Base-by-base conservation (phyloP, 2,888 invertebrate genomes). In the Eueremaeus valkanovi region DNA sequence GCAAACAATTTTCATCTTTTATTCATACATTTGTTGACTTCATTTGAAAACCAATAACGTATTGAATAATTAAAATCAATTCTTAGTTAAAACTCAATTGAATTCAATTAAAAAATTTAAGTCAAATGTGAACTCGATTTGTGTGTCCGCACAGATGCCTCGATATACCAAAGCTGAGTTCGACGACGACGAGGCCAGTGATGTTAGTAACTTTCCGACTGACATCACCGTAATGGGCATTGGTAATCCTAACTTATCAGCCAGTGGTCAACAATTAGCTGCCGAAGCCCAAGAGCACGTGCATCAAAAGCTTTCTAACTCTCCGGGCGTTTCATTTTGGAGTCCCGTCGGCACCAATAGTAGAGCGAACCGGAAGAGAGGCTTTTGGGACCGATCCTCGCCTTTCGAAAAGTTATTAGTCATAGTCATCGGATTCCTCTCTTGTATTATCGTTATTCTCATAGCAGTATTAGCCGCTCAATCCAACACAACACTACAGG, bases 101-200 rank as follows among this genome's bases (percentile, higher is more conserved):
- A 36, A 8, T 36, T 36, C 11, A 36, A 36, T 36, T 11, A n/a
- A n/a, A 36, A 36, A 36, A 36, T 36, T 36, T 5, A 36, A 36
- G 36, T 36, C 11, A 16, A 51, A 51, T 24, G 21, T 16, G 21
- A 51, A 21, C 21, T 24, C 51, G 16, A 45, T 8, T 21, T 51
- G 21, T 24, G 3, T 61, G 13, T 29, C 31, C 31, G 2, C 13
- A 31, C 77, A 79, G 79, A 78, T 78, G 76, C 78, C 79, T 72
- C 76, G 78, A 16, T 81, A 81, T 73, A 80, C 79, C 42, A 76
- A 80, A 49, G 78, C 80, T 29, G 80, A 81, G 27, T 81, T 81
- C 72, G 80, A 80, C 68, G 80, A 79, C 51, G 81, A 81, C 24
- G 81, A 81, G 40, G 77, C 80, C 42, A 79, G 79, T 45, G 80